Percentiles rank a stretch among this genome's conserved stretches.
phyloP scores from a whole-genome alignment of 2,888 invertebrate species.

The Drosophila siamana region DNA sequence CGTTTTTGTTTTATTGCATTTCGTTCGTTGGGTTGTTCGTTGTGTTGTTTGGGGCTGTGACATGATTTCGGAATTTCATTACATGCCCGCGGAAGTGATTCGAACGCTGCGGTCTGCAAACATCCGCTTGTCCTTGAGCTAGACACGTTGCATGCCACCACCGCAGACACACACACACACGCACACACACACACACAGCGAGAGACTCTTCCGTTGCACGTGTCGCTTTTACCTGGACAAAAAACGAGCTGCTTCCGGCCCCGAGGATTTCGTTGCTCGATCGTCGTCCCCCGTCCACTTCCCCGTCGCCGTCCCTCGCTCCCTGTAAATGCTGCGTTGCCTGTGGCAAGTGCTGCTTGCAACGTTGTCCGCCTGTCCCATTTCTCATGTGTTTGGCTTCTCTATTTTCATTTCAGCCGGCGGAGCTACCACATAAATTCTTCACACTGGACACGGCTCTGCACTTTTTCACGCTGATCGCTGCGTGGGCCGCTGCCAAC shows the following conservation, averaged over 20 bases:
- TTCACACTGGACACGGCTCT: conserved; percentile 60
- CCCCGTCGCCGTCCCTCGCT: no score
- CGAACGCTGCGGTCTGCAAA: conserved; percentile 64
- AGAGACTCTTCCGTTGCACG: conserved; percentile 42
- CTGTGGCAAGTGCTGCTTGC: conserved; percentile 36
- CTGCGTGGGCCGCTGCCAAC: conserved; percentile 50
- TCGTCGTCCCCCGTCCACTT: no score
- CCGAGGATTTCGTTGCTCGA: conserved; percentile 5
- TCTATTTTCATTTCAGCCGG: conserved; percentile 37
- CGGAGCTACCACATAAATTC: conserved; percentile 56
- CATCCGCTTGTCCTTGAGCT: conserved; percentile 79
- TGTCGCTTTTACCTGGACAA: conserved; percentile 56
- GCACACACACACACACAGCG: neutral
- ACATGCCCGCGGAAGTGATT: conserved; percentile 63
- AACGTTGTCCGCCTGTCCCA: conserved; percentile 21
- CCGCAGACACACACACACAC: no score
- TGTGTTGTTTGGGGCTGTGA: conserved; percentile 65
- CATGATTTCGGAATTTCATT: conserved; percentile 69
- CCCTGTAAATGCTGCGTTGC: no score
- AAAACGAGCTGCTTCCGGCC: conserved; percentile 42
- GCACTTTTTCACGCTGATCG: conserved; percentile 40
- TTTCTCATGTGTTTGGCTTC: conserved; percentile 19
- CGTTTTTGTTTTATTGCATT: conserved; percentile 48
- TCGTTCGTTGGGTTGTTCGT: no score
- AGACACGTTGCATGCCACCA: conserved; percentile 31